Conservation (phyloP, 2,888 invertebrate genomes). For the Nebria salina region DNA sequence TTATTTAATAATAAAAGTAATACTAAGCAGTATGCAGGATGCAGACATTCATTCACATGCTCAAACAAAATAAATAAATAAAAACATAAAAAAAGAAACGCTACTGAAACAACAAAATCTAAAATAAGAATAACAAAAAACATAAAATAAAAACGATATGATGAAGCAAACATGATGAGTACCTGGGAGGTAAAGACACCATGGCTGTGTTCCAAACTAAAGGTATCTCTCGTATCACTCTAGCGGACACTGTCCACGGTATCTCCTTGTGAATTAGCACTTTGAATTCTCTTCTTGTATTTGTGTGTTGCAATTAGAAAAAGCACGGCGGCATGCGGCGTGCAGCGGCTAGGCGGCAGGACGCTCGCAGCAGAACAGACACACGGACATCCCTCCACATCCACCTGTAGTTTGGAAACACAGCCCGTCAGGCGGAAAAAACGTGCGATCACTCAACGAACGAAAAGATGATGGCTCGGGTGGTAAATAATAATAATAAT, state of each 20-base stretch:
- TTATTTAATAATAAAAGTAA: background rate
- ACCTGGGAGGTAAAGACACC: constrained; percentile 73
- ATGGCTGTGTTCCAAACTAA: constrained; percentile 72
- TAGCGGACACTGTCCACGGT: constrained; percentile 35
- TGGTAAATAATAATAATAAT: background rate
- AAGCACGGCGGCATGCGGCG: constrained; percentile 42
- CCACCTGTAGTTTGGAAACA: constrained; percentile 65
- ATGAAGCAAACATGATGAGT: constrained; percentile 54
- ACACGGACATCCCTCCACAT: constrained; percentile 52
- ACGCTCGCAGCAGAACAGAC: constrained; percentile 35
- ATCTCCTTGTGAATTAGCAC: constrained; percentile 37
- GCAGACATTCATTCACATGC: background rate
- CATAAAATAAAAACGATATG: constrained; percentile 26
- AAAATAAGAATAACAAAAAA: constrained; percentile 50
- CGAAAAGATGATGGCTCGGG: constrained; percentile 11
- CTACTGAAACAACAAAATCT: background rate
- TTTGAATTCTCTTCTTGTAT: constrained; percentile 43
- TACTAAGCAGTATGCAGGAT: constrained; percentile 3
- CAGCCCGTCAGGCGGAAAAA: constrained; percentile 59
- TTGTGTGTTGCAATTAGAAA: constrained; percentile 46
- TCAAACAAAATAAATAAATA: background rate
- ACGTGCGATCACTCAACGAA: constrained; percentile 53
- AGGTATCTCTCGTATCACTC: constrained; percentile 57
- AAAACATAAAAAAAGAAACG: background rate
- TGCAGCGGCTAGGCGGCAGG: constrained; percentile 33